These are phyloP conservation scores for Pogonus chalceus DNA, from an alignment of 1,140 invertebrate species.

Conservation along the genomic window DNA sequence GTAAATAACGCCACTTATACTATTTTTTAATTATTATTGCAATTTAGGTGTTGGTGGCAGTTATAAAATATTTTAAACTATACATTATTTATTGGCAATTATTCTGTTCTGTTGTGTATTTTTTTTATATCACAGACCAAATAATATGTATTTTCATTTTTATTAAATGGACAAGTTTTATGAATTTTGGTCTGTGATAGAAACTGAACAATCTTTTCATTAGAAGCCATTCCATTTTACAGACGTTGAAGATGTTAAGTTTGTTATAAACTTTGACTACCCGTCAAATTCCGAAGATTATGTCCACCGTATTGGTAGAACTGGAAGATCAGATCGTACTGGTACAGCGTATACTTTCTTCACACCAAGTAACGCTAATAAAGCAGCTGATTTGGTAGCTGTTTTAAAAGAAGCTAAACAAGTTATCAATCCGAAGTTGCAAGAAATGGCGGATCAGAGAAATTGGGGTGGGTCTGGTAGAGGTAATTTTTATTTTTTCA, in stretches of 20 bases:
- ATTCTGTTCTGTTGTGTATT: neutral
- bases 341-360: constrained; percentile 99
- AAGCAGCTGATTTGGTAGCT: constrained; percentile 84
- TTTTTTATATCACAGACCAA: neutral
- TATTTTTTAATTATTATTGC: neutral
- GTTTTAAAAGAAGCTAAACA: constrained; percentile 94
- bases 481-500: constrained; percentile 12
- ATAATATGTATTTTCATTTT: neutral
- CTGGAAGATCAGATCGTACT: constrained; percentile 86
- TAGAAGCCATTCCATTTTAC: constrained; percentile 30
- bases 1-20: constrained; percentile 3
- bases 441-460: constrained; percentile 47
- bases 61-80: neutral
- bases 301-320: constrained; percentile 97
- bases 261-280: constrained; percentile 99
- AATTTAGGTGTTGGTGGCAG: constrained; percentile 1
- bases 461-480: constrained; percentile 21
- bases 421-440: constrained; percentile 64
- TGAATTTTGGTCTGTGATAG: neutral
- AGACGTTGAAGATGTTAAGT: constrained; percentile 99
- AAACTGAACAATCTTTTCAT: neutral
- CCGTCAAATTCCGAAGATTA: constrained; percentile 99
- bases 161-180: neutral
- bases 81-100: no score
- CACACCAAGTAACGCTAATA: constrained; percentile 83